phyloP scores from a whole-genome alignment of 2,888 invertebrate species.

The Epistrophe grossulariae region DNA sequence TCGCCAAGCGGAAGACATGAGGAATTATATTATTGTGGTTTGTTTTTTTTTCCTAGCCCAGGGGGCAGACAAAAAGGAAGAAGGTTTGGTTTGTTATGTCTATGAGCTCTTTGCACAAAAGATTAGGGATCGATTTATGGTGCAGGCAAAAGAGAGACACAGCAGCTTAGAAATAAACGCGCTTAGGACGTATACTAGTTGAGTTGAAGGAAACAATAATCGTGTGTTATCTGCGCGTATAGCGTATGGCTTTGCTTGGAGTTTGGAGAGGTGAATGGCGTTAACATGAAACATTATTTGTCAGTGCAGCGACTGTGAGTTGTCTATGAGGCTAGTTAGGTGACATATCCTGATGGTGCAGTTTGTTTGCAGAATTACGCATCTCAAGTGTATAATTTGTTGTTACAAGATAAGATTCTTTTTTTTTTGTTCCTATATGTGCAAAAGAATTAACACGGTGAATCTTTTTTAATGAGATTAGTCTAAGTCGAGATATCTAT shows the following conservation, averaged over 20 bases:
- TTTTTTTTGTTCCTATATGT: not conserved
- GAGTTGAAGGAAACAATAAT: slow-evolving; percentile 66
- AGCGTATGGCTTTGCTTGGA: not conserved
- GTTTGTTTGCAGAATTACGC: slow-evolving; percentile 40
- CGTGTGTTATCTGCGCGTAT: slow-evolving; percentile 56
- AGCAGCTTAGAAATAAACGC: slow-evolving; percentile 37
- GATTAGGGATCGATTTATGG: slow-evolving; percentile 75
- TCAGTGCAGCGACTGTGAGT: slow-evolving; percentile 34
- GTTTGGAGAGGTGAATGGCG: slow-evolving; percentile 66
- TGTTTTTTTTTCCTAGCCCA: not conserved
- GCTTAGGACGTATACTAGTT: not conserved
- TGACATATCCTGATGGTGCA: slow-evolving; percentile 46
- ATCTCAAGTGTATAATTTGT: slow-evolving; percentile 36
- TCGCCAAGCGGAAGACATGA: slow-evolving; percentile 66
- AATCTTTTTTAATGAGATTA: slow-evolving; percentile 35
- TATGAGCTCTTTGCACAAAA: slow-evolving; percentile 29
- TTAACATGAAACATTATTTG: slow-evolving; percentile 66
- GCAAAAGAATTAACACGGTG: slow-evolving; percentile 23
- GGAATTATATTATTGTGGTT: slow-evolving; percentile 65
- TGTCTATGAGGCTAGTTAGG: slow-evolving; percentile 44
- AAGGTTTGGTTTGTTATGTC: slow-evolving; percentile 60
- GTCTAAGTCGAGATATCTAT: not conserved
- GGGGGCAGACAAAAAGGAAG: not conserved
- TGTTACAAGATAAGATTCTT: slow-evolving; percentile 37
- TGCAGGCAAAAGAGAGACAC: slow-evolving; percentile 30